Base-by-base conservation (phyloP, 2,888 invertebrate genomes). In the Slavum lentiscoides region DNA sequence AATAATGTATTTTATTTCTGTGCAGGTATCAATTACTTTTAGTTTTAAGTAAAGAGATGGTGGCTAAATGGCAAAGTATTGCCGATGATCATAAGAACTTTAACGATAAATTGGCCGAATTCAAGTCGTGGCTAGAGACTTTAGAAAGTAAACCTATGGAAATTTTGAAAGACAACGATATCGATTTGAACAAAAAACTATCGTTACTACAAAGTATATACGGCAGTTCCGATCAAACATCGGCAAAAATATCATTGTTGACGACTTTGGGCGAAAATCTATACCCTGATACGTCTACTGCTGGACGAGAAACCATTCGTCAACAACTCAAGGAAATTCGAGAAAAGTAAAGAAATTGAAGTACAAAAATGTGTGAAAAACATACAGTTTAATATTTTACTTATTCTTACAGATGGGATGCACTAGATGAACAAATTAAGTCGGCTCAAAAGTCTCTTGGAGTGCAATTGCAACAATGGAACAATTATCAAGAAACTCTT, bases 221-320 rank as follows among this genome's bases (percentile, higher is more conserved):
- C 72, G 89, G 93, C 15, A 96, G 96, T 85, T 91, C 91, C 84
- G 95, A 96, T 84, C 93, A 94, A 85, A 95, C 94, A 1, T 92
- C 94, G 84, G 91, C 92, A 84, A 91, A 93, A 84, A 89, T 97
- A 55, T 90, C 91, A 76, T 90, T 91, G 61, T 87, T 96, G 23
- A 92, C 92, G 19, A 89, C 91, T 5, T 90, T 93, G 0, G 95
- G 95, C 4, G 97, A 98, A 85, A 92, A 93, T 86, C 90, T 97
- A n/a, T 90, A 96, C 83, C 94, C 96, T 0, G 95, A 96, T 86
- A 98, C 97, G 3, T 94, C 96, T 15, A 93, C 97, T 0, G 92
- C 92, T 84, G 97, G 97, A 0, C 90, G 97, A 83, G 97, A 98
- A 86, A 91, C 90, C 75, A 92, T 97, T 81, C 90, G 97, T n/a